Base-by-base conservation (phyloP, 2,113 vertebrate genomes). In the Hemichromis elongatus region DNA sequence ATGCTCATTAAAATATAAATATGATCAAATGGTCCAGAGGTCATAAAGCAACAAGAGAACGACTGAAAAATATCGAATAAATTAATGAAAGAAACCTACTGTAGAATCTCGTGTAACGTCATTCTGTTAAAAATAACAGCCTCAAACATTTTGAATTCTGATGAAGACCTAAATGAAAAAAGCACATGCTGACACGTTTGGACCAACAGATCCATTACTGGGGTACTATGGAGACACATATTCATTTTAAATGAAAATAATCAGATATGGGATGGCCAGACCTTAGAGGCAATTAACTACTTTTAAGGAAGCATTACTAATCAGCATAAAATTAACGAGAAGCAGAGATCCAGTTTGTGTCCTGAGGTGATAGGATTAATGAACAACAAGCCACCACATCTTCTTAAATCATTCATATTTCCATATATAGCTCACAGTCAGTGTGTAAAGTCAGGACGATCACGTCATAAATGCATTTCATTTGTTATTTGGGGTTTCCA, bases 161-260 rank as follows among this genome's bases (percentile, higher is more conserved):
- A 40, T 42, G 8, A 26, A 42, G 21, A 73, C 28, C 9, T 19
- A 26, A n/a, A 37, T 63, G 0, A 50, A 14, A 53, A 53, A 54
- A 3, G 14, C 40, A 50, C 11, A 40, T 0, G 21, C 6, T 53
- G 59, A 50, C 57, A 52, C 33, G 26, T 53, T 12, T n/a, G 1
- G 3, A 73, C 70, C 7, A 26, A 53, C 6, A 3, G 19, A 84
- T 89, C 12, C 63, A 86, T 90, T 84, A 90, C 88, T 83, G 35
- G 87, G 30, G 40, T 9, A 2, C 18, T 47, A 37, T n/a, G 35
- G 30, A 63, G 1, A 68, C 84, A 24, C 10, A 73, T 79, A 86
- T 91, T 88, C 21, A 92, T 68, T 4, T 55, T 45, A 52, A 47
- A 86, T 1, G 12, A 19, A 87, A 78, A 52, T 54, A 57, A 26